phyloP scores from a whole-genome alignment of 2,797 vertebrate genomes.

The Microctenopoma steveboyesi region DNA sequence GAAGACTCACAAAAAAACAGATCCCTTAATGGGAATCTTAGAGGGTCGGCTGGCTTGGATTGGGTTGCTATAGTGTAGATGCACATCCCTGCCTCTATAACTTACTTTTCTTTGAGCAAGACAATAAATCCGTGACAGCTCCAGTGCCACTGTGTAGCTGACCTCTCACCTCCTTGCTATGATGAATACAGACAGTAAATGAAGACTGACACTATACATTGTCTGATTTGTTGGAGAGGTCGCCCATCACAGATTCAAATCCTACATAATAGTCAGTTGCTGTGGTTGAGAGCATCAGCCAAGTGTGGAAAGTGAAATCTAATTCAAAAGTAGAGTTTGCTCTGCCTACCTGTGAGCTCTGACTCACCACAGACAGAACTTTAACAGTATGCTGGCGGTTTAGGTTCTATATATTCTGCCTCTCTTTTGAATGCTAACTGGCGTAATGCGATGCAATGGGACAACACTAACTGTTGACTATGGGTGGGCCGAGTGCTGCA shows the following conservation, averaged over 20 bases:
- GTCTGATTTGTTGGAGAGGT: conserved; percentile 38
- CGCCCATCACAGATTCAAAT: conserved; percentile 37
- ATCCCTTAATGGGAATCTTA: not conserved
- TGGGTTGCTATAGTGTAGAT: not conserved
- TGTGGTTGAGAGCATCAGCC: not conserved
- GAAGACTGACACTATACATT: conserved; percentile 52
- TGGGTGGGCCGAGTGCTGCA: conserved; percentile 48
- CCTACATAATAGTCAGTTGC: conserved; percentile 22
- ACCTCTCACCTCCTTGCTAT: conserved; percentile 39
- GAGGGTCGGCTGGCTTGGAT: not conserved
- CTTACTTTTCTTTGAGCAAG: conserved; percentile 6
- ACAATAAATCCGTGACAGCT: conserved; percentile 17
- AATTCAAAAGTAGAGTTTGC: conserved; percentile 16
- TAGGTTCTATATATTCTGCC: not conserved
- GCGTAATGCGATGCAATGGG: conserved; percentile 60
- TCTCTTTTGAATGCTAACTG: conserved; percentile 53
- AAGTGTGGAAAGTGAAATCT: conserved; percentile 2
- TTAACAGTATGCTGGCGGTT: conserved; percentile 33
- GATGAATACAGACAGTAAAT: conserved; percentile 34
- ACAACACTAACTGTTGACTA: conserved; percentile 64
- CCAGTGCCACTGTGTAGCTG: conserved; percentile 14
- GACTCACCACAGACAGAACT: not conserved
- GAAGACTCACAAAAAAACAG: conserved; percentile 9
- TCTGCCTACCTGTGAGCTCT: conserved; percentile 2
- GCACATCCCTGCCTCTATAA: not conserved